Evolutionary conservation across 2,888 invertebrate genomes (phyloP).

Genomic region (Artemia sp.): DNA sequence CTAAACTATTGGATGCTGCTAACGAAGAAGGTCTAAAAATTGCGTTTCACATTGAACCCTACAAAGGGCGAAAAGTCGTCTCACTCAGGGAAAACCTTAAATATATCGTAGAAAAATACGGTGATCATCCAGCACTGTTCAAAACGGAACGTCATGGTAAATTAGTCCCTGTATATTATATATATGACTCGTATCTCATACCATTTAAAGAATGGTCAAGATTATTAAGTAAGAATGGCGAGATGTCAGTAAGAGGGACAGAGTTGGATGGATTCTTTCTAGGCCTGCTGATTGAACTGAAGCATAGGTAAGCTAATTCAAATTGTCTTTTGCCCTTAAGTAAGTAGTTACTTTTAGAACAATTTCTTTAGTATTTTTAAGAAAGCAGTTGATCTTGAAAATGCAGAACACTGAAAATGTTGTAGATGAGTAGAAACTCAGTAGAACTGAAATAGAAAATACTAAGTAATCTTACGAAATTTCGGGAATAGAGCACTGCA

Average conservation of each 20-base stretch:
- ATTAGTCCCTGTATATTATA: constrained; percentile 42
- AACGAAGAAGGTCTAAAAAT: constrained; percentile 38
- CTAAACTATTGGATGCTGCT: constrained; percentile 28
- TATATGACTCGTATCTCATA: constrained; percentile 46
- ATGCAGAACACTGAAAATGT: too few species aligned
- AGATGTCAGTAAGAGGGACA: constrained; percentile 38
- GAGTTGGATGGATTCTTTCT: constrained; percentile 42
- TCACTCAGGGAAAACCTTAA: constrained; percentile 36
- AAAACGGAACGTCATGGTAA: constrained; percentile 31
- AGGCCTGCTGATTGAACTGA: constrained; percentile 40
- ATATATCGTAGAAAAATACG: constrained; percentile 35
- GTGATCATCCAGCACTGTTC: constrained; percentile 41
- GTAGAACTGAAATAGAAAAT: too few species aligned
- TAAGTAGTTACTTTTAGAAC: not conserved
- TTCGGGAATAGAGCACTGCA: too few species aligned
- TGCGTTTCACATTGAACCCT: constrained; percentile 44
- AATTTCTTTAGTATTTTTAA: not conserved
- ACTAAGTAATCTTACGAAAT: too few species aligned
- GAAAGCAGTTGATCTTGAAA: not conserved
- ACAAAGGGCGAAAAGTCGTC: constrained; percentile 37
- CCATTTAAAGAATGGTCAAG: constrained; percentile 39
- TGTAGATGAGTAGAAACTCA: too few species aligned
- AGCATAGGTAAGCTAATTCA: constrained; percentile 33
- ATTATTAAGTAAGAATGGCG: constrained; percentile 34
- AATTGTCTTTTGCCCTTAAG: not conserved